A percentile compares a stretch with the other conserved stretches of the same genome.
Conservation (phyloP, 2,113 vertebrate genomes). For the Ctenodactylus gundi region DNA sequence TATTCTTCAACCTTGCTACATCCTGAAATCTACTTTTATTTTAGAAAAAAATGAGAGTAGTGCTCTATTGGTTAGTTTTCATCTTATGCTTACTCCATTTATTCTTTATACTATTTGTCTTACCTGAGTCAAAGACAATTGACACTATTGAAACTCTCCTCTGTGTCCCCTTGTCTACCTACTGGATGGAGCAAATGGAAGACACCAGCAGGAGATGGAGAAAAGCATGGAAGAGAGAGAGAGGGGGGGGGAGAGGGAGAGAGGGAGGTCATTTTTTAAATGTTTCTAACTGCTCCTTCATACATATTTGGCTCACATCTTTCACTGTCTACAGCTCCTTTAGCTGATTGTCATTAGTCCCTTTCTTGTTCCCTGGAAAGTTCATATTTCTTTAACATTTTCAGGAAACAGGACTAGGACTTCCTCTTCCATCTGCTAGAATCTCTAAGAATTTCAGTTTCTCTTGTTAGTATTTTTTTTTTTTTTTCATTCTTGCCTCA, state of each 20-base stretch:
- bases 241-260: neutral
- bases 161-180: neutral
- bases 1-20: neutral
- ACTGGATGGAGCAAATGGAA: neutral
- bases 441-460: neutral
- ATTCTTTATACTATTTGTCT: neutral
- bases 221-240: neutral
- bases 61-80: neutral
- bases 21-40: neutral
- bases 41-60: neutral
- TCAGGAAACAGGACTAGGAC: neutral
- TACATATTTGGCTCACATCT: neutral
- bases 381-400: neutral
- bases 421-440: neutral
- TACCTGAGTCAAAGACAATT: neutral
- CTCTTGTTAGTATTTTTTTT: neutral
- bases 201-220: neutral
- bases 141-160: neutral
- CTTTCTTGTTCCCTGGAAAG: neutral
- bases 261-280: neutral
- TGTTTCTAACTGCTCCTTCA: neutral
- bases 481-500: neutral
- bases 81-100: fast-evolving
- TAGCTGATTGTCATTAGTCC: neutral
- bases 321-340: neutral